Evolutionary conservation across 1,140 invertebrate species (phyloP).

Genomic region (Drosophila ercepeae): DNA sequence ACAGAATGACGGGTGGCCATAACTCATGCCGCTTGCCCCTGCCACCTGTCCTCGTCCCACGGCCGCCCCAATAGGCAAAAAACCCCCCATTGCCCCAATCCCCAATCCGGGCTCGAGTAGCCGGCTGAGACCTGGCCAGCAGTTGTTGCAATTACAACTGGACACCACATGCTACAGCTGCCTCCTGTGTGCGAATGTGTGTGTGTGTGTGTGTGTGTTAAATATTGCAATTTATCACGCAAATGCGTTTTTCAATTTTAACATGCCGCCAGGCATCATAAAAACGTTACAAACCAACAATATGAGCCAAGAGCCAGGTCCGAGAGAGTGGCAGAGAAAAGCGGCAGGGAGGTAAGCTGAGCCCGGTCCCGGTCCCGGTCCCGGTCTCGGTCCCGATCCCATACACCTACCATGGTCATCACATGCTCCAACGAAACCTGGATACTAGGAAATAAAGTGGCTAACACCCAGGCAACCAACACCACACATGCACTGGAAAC

Average conservation of each 20-base stretch:
- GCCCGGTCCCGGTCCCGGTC: no score
- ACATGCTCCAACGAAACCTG: constrained; percentile 8
- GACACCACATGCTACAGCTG: constrained; percentile 80
- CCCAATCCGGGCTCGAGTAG: constrained; percentile 23
- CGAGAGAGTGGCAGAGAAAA: constrained; percentile 28
- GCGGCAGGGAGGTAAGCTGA: constrained; percentile 37
- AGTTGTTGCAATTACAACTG: constrained; percentile 82
- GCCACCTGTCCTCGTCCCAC: constrained; percentile 21
- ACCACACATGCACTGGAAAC: constrained; percentile 16
- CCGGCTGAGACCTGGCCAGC: constrained; percentile 53
- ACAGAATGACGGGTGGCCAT: constrained; percentile 79
- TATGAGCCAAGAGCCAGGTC: constrained; percentile 63
- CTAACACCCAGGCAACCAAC: constrained; percentile 34
- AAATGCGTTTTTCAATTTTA: constrained; percentile 84
- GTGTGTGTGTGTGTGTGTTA: constrained; percentile 70
- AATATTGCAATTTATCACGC: constrained; percentile 84
- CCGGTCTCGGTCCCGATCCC: neutral
- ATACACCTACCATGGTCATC: constrained; percentile 4
- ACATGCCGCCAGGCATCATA: constrained; percentile 84
- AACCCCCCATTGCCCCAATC: constrained; percentile 4
- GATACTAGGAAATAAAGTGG: constrained; percentile 41
- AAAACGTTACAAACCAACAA: constrained; percentile 82
- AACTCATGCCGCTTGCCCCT: constrained; percentile 71
- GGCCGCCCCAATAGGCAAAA: constrained; percentile 3
- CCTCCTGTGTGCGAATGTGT: constrained; percentile 46